These are phyloP conservation scores for Kradibia gibbosae DNA, from an alignment of 1,140 invertebrate genomes.

Conservation along the genomic window DNA sequence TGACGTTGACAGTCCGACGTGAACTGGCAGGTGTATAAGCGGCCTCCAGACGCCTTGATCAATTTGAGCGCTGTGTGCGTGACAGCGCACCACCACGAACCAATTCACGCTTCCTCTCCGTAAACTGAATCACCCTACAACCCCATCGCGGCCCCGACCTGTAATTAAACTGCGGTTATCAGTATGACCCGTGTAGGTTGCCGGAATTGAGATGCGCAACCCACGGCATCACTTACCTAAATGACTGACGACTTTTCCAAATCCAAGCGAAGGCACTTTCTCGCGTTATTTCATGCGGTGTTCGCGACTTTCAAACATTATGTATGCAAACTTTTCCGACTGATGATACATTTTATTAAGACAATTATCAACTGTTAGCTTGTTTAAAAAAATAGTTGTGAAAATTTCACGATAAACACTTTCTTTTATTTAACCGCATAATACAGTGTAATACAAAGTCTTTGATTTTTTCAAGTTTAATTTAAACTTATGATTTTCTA, in stretches of 20 bases:
- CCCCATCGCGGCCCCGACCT: constrained; percentile 60
- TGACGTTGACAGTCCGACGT: constrained; percentile 1
- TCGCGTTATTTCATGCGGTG: background rate
- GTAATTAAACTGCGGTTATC: constrained; percentile 73
- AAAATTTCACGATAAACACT: no score
- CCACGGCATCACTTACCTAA: background rate
- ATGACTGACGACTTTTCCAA: background rate
- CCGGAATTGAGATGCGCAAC: background rate
- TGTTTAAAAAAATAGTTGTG: no score
- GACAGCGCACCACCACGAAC: constrained; percentile 29
- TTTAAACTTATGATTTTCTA: no score
- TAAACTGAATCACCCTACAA: constrained; percentile 52
- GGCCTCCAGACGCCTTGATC: constrained; percentile 8
- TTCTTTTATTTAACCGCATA: no score
- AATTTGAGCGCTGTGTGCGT: constrained; percentile 26
- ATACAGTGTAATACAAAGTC: no score
- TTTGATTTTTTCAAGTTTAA: no score
- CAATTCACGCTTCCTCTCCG: constrained; percentile 15
- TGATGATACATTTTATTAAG: no score
- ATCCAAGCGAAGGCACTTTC: background rate
- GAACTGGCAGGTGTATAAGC: background rate
- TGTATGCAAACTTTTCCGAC: no score
- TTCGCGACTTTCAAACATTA: no score
- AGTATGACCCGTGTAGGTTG: constrained; percentile 57
- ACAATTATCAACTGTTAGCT: no score